Evolutionary conservation across 2,888 invertebrate species (phyloP), one percentile per base, ranked within the genome.

Genomic region (Campaea margaritaria): DNA sequence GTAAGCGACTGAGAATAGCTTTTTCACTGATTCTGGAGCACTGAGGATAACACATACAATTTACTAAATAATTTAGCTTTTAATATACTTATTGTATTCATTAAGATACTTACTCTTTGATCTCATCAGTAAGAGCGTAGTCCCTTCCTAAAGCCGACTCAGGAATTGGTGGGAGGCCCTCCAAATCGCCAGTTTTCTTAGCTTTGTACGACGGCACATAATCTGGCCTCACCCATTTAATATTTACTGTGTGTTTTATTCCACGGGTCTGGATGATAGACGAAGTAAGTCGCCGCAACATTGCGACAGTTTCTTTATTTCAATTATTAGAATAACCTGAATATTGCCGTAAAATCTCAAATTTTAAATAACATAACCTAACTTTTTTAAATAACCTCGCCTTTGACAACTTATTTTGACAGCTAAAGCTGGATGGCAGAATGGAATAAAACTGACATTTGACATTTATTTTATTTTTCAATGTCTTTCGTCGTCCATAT

Each of bases 141-240:
- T 93, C 87, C 13, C 82, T 68, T 8, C 93, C 86, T 36, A 93
- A 68, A 60, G 93, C 86, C 9, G 86, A 86, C n/a, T 89, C 79
- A 60, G 94, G 89, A n/a, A 96, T 77, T 0, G 91, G 67, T 0
- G 94, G 89, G 42, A 95, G 75, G 14, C 93, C 82, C 64, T 93
- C 93, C 34, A 95, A 84, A 82, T 97, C 97, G 0, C 97, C 96
- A 69, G 95, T 95, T 75, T 94, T 95, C 71, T 93, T 93, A 0
- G 96, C 94, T 72, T 94, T 93, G 62, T 93, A 93, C 45, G 94
- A 93, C 0, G 94, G 91, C 15, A 96, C 92, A 79, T 95, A 95
- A 28, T 94, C 94, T 0, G 97, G 97, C 28, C 95, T 93, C 7
- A 94, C 93, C 97, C 97, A 97, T 91, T 96, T 95, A 45, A 97